Evolutionary conservation across 2,888 invertebrate genomes (phyloP).

Genomic region (Plusia festucae): DNA sequence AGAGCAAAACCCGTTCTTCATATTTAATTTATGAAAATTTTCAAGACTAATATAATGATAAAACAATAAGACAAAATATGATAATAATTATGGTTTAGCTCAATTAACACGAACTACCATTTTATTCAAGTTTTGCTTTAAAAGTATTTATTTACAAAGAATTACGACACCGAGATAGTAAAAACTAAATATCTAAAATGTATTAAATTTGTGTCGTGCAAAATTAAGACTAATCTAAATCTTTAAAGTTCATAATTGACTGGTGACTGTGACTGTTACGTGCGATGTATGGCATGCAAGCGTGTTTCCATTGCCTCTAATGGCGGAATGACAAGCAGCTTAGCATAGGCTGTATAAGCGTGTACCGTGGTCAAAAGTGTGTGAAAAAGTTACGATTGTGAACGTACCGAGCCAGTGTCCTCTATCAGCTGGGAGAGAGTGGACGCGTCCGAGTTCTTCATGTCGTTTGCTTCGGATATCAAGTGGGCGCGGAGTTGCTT

Average conservation of each 20-base stretch:
- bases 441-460: conserved; percentile 86
- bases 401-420: conserved; percentile 85
- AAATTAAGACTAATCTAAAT: not conserved
- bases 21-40: no score
- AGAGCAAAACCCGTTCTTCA: no score
- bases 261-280: conserved; percentile 48
- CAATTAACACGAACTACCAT: conserved; percentile 66
- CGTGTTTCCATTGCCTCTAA: conserved; percentile 58
- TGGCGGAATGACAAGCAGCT: conserved; percentile 57
- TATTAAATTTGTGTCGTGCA: not conserved
- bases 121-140: conserved; percentile 14
- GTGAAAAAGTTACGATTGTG: conserved; percentile 12
- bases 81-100: no score
- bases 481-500: conserved; percentile 93
- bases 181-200: not conserved
- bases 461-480: conserved; percentile 91
- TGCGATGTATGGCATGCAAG: conserved; percentile 68
- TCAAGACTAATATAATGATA: no score
- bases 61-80: no score
- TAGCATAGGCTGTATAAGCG: conserved; percentile 71
- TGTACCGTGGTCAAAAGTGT: conserved; percentile 54
- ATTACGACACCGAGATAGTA: conserved; percentile 17
- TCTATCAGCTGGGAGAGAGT: conserved; percentile 88
- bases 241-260: conserved; percentile 26
- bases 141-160: conserved; percentile 48